Conservation (phyloP, 2,113 vertebrate species). For the Leucopsar rothschildi region DNA sequence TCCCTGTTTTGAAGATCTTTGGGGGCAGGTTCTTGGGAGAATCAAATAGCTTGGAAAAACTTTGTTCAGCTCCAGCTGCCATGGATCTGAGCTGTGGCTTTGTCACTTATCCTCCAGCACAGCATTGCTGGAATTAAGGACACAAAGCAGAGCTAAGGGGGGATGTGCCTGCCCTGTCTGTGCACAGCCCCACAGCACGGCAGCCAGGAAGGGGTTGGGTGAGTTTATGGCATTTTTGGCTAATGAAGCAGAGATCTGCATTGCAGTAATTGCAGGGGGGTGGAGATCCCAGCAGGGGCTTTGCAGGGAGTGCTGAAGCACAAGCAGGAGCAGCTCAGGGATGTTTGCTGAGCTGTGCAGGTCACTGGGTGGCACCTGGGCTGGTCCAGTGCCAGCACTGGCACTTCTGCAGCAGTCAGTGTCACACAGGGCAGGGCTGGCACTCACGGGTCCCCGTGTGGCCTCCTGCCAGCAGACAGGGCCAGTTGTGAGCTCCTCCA, state of each 20-base stretch:
- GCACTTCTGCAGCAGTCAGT: rapidly evolving
- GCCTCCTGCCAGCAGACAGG: background rate
- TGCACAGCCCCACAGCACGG: rapidly evolving
- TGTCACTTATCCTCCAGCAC: background rate
- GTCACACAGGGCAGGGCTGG: rapidly evolving
- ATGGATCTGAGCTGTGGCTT: background rate
- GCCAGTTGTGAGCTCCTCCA: background rate
- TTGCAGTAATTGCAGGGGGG: background rate
- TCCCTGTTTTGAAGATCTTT: background rate
- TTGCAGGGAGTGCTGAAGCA: background rate
- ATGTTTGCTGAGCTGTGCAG: rapidly evolving
- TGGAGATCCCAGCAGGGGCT: background rate
- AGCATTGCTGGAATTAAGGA: background rate
- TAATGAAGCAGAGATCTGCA: background rate
- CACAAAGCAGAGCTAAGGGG: rapidly evolving
- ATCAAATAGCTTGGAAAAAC: background rate
- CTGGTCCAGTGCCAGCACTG: background rate
- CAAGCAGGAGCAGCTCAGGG: background rate
- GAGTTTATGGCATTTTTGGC: background rate
- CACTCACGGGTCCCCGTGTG: background rate
- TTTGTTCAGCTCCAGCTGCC: background rate
- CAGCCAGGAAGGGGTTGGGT: background rate
- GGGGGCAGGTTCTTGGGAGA: background rate
- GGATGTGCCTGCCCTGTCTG: rapidly evolving
- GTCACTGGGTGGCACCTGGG: background rate